Conservation (phyloP, 2,888 invertebrate genomes). For the Shargacucullia verbasci region DNA sequence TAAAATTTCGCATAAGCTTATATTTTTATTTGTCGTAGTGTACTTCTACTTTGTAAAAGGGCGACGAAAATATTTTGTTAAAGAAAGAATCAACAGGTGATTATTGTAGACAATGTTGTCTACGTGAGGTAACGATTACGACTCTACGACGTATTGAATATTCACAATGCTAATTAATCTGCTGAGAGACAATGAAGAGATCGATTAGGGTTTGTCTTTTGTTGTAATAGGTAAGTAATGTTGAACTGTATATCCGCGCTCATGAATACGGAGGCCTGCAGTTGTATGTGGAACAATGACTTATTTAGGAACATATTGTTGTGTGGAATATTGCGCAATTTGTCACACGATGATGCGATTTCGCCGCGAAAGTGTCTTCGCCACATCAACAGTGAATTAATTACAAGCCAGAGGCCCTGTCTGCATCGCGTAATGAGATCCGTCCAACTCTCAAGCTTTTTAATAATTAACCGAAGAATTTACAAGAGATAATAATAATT, state of each 20-base stretch:
- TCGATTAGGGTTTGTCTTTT: conserved; percentile 70
- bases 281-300: conserved; percentile 65
- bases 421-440: conserved; percentile 55
- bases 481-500: conserved; percentile 55
- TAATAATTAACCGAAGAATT: conserved; percentile 54
- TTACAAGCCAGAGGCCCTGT: conserved; percentile 59
- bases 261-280: conserved; percentile 37
- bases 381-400: conserved; percentile 63
- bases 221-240: conserved; percentile 50
- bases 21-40: no score
- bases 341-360: conserved; percentile 72
- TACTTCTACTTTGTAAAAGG: conserved; percentile 44
- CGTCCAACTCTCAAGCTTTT: conserved; percentile 59
- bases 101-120: conserved; percentile 61
- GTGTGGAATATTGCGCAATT: conserved; percentile 69
- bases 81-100: conserved; percentile 59
- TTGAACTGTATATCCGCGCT: conserved; percentile 46
- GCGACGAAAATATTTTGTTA: conserved; percentile 46
- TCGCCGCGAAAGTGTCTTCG: conserved; percentile 75
- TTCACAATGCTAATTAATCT: conserved; percentile 81
- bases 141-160: conserved; percentile 73
- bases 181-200: conserved; percentile 73
- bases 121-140: conserved; percentile 70
- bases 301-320: conserved; percentile 69
- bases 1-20: conserved; percentile 77